Evolutionary conservation across 2,888 invertebrate genomes (phyloP), one percentile per base, ranked within the genome.

Genomic region (Drosophila fulvimacula): DNA sequence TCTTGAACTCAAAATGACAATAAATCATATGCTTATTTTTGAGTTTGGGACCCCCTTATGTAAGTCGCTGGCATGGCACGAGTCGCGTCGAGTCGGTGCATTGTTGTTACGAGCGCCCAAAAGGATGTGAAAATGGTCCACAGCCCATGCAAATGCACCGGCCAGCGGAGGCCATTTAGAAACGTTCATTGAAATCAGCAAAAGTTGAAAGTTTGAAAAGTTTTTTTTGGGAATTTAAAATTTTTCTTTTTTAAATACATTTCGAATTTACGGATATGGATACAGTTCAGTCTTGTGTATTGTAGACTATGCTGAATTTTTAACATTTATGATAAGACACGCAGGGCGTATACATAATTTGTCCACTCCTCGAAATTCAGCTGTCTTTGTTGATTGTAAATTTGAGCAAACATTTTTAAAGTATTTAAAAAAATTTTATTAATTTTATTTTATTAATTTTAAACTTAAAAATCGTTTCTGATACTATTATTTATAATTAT

Each of bases 1-100:
- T 91, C 90, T 91, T 87, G 63, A 79, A 80, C 81, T 85, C 80
- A 79, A 90, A 87, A 82, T 81, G 85, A 77, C 86, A 87, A 90
- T 90, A 90, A 90, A 90, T 90, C 89, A 90, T 88, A 79, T 64
- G 74, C 48, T 69, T 72, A 69, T 75, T 79, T 82, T 82, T 63
- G 48, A 30, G 34, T 58, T 64, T 46, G 41, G 41, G 73, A 52
- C 41, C 65, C 69, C 66, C 82, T 87, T 84, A 74, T 79, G 75
- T 69, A 79, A 79, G 76, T 69, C 66, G 57, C 56, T 46, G 58
- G 73, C 66, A 49, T 68, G 84, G 87, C 87, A 86, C 87, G 85
- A 82, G 82, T 81, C 87, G 84, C 87, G 82, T 72, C 87, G 84
- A 82, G 82, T 72, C 82, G 69, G 82, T 82, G 88, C 88, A 87